phyloP scores from a whole-genome alignment of 2,888 invertebrate species.

The Dolichopus griseipennis region DNA sequence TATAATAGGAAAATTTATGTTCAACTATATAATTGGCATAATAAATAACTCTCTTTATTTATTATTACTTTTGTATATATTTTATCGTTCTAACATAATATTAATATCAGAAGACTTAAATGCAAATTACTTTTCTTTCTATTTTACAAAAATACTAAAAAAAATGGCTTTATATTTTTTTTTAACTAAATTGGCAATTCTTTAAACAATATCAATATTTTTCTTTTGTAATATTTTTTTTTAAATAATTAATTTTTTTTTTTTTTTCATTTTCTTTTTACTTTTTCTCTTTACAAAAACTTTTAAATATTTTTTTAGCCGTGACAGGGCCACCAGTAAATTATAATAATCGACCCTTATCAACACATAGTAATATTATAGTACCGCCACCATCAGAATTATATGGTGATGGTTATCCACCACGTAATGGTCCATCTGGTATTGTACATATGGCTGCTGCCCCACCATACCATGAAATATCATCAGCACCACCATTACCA shows the following conservation, averaged over 20 bases:
- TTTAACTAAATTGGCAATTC: slow-evolving; percentile 18
- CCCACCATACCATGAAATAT: slow-evolving; percentile 2
- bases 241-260: neutral
- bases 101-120: too few relatives aligned
- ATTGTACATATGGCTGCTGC: neutral
- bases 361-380: slow-evolving; percentile 32
- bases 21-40: too few relatives aligned
- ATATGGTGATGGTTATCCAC: slow-evolving; percentile 43
- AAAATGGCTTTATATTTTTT: too few relatives aligned
- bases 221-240: slow-evolving; percentile 16
- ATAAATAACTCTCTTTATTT: too few relatives aligned
- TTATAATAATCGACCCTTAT: slow-evolving; percentile 41
- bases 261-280: neutral
- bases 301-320: slow-evolving; percentile 31
- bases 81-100: too few relatives aligned
- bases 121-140: too few relatives aligned
- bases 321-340: slow-evolving; percentile 44
- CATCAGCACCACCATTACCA: slow-evolving; percentile 4
- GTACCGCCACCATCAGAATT: slow-evolving; percentile 24
- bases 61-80: too few relatives aligned
- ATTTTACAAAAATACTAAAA: too few relatives aligned
- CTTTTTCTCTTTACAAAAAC: neutral
- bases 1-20: too few relatives aligned
- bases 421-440: slow-evolving; percentile 28
- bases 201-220: slow-evolving; percentile 21